Conservation (phyloP, 2,113 vertebrate species). For the Salvelinus sp. region DNA sequence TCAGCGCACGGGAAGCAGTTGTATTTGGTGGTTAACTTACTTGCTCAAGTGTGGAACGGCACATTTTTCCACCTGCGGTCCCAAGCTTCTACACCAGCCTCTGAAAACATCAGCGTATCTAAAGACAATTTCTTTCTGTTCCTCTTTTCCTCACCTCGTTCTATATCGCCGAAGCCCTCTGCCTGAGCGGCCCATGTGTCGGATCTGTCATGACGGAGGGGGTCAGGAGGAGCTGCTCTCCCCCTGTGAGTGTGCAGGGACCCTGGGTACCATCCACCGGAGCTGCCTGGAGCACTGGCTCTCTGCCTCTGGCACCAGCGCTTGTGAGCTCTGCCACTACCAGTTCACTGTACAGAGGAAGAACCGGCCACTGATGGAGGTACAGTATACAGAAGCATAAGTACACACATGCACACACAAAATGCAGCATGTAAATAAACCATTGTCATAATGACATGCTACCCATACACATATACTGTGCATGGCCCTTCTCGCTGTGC, state of each 20-base stretch:
- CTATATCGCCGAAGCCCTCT: slow-evolving; percentile 60
- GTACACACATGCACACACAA: background rate
- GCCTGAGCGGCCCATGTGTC: slow-evolving; percentile 80
- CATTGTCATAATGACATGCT: too few species aligned
- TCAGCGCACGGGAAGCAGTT: too few species aligned
- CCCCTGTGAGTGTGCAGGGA: slow-evolving; percentile 83
- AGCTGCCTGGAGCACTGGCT: slow-evolving; percentile 89
- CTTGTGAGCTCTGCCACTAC: slow-evolving; percentile 89
- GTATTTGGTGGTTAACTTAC: too few species aligned
- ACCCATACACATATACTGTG: too few species aligned
- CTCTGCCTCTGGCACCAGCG: slow-evolving; percentile 85
- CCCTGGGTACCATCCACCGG: slow-evolving; percentile 84
- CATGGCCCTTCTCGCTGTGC: too few species aligned
- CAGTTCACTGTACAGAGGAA: slow-evolving; percentile 85
- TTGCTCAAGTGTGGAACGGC: too few species aligned
- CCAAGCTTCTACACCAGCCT: too few species aligned
- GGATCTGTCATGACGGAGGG: slow-evolving; percentile 86
- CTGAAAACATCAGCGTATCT: too few species aligned
- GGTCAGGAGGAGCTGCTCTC: slow-evolving; percentile 85
- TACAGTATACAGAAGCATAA: slow-evolving; percentile 56
- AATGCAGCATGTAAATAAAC: background rate
- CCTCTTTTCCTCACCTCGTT: background rate
- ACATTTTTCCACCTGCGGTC: too few species aligned
- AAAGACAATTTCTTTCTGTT: background rate
- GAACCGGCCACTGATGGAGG: slow-evolving; percentile 81